Percentiles rank a stretch among this genome's conserved stretches.
These are phyloP conservation scores for Tetropium fuscum DNA, from an alignment of 2,888 invertebrate genomes.

Conservation along the genomic window DNA sequence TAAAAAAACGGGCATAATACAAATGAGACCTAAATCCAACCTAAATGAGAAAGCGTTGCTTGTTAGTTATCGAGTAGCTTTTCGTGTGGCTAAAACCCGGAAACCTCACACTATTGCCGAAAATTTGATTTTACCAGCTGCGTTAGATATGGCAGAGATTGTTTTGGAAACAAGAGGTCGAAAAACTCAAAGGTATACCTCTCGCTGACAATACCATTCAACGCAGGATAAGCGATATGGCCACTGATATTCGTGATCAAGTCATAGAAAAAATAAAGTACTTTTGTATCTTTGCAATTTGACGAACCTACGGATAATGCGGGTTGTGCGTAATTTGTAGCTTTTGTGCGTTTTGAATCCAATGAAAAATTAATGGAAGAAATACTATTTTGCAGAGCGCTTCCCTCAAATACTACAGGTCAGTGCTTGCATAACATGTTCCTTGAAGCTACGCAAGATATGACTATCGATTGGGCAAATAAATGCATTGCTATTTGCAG, in stretches of 20 bases:
- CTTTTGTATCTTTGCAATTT: not conserved
- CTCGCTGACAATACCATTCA: constrained; percentile 55
- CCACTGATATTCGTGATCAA: constrained; percentile 21
- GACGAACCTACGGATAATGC: not conserved
- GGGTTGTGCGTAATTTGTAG: constrained; percentile 4
- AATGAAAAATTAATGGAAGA: constrained; percentile 12
- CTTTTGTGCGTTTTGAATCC: not conserved
- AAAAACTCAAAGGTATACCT: constrained; percentile 52
- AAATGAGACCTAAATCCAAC: not conserved
- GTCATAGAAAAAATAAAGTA: constrained; percentile 14
- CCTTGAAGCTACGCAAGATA: too few relatives aligned
- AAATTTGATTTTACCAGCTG: constrained; percentile 49
- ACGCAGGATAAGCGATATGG: constrained; percentile 55
- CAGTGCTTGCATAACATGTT: constrained; percentile 14
- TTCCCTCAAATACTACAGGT: constrained; percentile 13
- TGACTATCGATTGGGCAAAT: constrained; percentile 1
- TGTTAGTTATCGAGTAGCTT: constrained; percentile 37
- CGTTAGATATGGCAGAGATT: constrained; percentile 43
- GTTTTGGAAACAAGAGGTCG: constrained; percentile 41
- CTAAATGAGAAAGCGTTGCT: constrained; percentile 34
- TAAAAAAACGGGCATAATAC: not conserved
- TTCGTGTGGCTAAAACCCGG: constrained; percentile 42
- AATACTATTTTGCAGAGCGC: constrained; percentile 14
- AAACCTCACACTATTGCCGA: constrained; percentile 46
- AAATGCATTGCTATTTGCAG: constrained; percentile 14